Conservation (phyloP, 2,113 vertebrate species). For the Pachycephala philippinensis region DNA sequence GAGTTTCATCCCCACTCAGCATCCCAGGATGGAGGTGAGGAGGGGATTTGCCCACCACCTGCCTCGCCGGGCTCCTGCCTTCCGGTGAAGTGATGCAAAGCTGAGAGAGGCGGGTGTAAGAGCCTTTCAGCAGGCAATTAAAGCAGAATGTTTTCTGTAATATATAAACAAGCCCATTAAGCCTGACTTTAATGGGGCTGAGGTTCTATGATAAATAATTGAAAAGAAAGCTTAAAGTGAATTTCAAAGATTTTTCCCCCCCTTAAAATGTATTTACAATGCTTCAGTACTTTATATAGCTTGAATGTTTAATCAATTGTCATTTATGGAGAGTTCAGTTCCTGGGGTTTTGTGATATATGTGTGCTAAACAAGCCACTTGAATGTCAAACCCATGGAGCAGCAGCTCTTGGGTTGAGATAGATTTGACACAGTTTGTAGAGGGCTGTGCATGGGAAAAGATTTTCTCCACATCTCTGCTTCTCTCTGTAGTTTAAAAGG, state of each 20-base stretch:
- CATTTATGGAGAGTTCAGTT: slow-evolving; percentile 16
- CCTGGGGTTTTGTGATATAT: slow-evolving; percentile 27
- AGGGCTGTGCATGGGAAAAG: background rate
- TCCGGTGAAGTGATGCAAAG: background rate
- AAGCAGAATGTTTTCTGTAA: slow-evolving; percentile 59
- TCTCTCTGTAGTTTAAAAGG: background rate
- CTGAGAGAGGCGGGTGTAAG: background rate
- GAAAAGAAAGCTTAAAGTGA: slow-evolving; percentile 55
- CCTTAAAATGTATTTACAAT: slow-evolving; percentile 52
- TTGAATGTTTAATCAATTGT: slow-evolving; percentile 57
- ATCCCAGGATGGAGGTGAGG: background rate
- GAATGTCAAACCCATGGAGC: background rate
- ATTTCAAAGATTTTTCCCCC: background rate
- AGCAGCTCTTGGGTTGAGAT: background rate
- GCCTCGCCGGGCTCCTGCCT: background rate
- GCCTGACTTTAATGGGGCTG: slow-evolving; percentile 54
- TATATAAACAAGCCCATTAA: slow-evolving; percentile 63
- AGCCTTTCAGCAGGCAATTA: slow-evolving; percentile 57
- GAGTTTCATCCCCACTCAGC: background rate
- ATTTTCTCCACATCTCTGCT: background rate
- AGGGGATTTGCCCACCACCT: background rate
- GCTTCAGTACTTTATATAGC: slow-evolving; percentile 31
- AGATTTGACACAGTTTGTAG: background rate
- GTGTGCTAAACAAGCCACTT: background rate
- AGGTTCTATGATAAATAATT: slow-evolving; percentile 67